Evolutionary conservation across 2,113 vertebrate genomes (phyloP).

Genomic region (Saccopteryx leptura): DNA sequence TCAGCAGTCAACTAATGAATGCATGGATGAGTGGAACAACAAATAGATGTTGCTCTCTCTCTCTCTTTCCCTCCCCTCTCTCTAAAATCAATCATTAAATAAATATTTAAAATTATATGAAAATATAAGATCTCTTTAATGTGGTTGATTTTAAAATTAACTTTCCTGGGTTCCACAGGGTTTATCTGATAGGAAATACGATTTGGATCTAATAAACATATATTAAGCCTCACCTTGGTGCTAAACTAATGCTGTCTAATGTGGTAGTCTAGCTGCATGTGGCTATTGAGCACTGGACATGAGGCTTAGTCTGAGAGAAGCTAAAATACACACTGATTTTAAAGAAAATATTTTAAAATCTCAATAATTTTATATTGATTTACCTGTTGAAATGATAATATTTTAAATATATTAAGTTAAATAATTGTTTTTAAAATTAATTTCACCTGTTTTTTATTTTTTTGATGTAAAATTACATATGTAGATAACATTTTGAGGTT

Average conservation of each 20-base stretch:
- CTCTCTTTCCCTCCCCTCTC: no score
- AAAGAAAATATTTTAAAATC: neutral
- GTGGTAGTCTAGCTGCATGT: neutral
- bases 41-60: no score
- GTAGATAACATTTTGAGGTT: neutral
- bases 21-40: no score
- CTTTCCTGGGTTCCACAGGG: neutral
- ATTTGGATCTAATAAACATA: neutral
- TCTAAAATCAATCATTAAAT: no score
- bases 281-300: neutral
- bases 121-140: neutral
- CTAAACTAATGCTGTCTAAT: neutral
- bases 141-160: conserved; percentile 21
- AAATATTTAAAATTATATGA: neutral
- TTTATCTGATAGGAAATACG: conserved; percentile 28
- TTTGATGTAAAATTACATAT: conserved; percentile 51
- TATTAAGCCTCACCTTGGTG: neutral
- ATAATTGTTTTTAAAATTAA: conserved; percentile 71
- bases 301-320: neutral
- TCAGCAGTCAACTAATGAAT: no score
- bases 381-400: conserved; percentile 56
- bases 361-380: conserved; percentile 44
- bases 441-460: conserved; percentile 67
- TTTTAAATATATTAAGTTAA: conserved; percentile 63
- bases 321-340: neutral